Percentiles rank a stretch among this genome's conserved stretches.
Conservation (phyloP, 2,113 vertebrate genomes). For the Triplophysa rosa region DNA sequence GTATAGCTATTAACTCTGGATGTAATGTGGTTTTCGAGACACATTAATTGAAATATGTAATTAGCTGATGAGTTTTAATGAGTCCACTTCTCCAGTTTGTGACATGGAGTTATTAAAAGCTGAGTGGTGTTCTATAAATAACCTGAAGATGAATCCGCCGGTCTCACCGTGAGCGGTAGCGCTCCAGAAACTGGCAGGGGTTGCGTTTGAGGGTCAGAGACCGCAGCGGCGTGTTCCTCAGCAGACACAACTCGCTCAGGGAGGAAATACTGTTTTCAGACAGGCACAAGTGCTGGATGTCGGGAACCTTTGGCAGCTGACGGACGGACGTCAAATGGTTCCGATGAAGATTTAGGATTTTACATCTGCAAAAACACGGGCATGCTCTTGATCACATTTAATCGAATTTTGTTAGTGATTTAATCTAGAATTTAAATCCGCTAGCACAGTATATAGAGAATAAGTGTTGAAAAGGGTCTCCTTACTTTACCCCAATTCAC, state of each 20-base stretch:
- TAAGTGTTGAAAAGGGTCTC: too few species aligned
- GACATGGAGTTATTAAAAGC: constrained; percentile 27
- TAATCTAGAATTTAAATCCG: too few species aligned
- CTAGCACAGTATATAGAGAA: too few species aligned
- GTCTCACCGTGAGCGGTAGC: constrained; percentile 85
- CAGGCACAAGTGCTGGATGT: constrained; percentile 85
- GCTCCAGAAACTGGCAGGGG: constrained; percentile 87
- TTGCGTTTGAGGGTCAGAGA: constrained; percentile 85
- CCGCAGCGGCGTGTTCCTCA: constrained; percentile 76
- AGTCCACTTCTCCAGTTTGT: background rate
- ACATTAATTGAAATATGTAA: constrained; percentile 15
- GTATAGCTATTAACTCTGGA: constrained; percentile 1
- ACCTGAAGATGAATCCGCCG: background rate
- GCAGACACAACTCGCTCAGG: constrained; percentile 78
- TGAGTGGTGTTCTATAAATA: background rate
- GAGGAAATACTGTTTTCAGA: constrained; percentile 87
- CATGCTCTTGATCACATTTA: background rate
- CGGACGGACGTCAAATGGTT: constrained; percentile 88
- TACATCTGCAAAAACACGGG: constrained; percentile 77
- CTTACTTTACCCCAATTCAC: too few species aligned
- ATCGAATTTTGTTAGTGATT: background rate
- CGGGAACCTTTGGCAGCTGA: constrained; percentile 90
- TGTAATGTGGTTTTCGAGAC: background rate
- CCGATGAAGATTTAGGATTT: constrained; percentile 86
- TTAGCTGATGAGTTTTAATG: constrained; percentile 12